Base-by-base conservation (phyloP, 2,888 invertebrate species). In the Mongoloraphidia duomilia region DNA sequence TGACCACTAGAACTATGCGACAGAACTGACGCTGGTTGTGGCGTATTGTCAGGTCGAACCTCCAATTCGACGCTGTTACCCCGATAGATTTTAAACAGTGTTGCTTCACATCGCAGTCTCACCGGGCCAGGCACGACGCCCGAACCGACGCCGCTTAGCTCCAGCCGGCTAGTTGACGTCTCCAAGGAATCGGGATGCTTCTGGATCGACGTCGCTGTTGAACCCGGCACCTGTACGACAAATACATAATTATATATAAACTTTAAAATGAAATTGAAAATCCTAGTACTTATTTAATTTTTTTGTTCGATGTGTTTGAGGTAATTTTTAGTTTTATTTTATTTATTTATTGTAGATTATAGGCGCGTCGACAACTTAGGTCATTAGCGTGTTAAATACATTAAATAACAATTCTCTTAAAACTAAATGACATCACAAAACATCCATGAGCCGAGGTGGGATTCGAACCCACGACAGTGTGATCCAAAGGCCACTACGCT, bases 11-110 rank as follows among this genome's bases (percentile, higher is more conserved):
- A 34, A 42, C 43, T 48, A 34, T 48, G 62, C 49, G 64, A 75
- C 56, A 79, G 66, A 35, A 79, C 79, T 34, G 78, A 78, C 3
- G 78, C 78, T 5, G 78, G 76, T 51, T 76, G 77, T 2, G 76
- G 74, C 1, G 77, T 75, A 26, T 74, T 75, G 50, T 77, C 73
- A 51, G 79, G 79, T 41, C 71, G 69, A 50, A 79, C 66, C 42
- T 77, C 74, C 50, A 79, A 63, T 46, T 77, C 77, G 54, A 75
- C 68, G 60, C 79, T 79, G 44, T 74, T 72, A 49, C 73, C 72
- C 56, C 73, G 73, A 70, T 78, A 79, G 51, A 78, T 68, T 55
- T 76, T 74, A 59, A 76, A 79, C 56, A 79, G 70, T n/a, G 75
- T 71, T 35, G 79, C 77, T 62, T 78, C 77, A 62, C 79, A 79